A percentile compares a stretch with the other conserved stretches of the same genome.
Conservation (phyloP, 2,797 vertebrate species). For the Onychomys leucogaster region DNA sequence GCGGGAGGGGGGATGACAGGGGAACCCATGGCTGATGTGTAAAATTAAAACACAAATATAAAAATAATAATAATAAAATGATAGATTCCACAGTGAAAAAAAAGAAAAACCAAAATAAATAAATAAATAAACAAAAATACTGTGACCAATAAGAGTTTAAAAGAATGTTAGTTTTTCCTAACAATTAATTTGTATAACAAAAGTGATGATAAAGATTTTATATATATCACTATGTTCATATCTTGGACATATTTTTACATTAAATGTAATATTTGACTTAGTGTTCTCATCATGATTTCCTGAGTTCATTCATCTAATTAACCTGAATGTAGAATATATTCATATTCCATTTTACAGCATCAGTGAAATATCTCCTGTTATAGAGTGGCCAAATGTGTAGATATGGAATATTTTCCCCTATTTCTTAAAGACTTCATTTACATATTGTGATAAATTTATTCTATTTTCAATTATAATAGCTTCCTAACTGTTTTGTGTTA, state of each 20-base stretch:
- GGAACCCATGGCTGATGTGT: no score
- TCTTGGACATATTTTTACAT: not conserved
- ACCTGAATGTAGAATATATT: not conserved
- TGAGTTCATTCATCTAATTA: not conserved
- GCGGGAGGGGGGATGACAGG: no score
- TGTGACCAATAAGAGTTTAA: no score
- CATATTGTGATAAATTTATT: not conserved
- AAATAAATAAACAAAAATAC: no score
- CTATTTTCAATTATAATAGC: not conserved
- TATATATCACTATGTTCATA: not conserved
- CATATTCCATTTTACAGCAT: not conserved
- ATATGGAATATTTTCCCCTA: not conserved
- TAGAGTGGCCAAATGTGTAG: not conserved
- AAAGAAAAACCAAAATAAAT: no score
- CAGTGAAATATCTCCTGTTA: not conserved
- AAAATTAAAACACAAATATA: no score
- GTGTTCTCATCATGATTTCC: not conserved
- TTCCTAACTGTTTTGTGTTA: slow-evolving; percentile 22
- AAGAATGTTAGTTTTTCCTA: not conserved
- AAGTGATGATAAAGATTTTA: not conserved
- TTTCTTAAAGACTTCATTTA: not conserved
- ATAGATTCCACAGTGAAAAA: no score
- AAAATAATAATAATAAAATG: no score
- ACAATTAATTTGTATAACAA: not conserved
- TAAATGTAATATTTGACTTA: not conserved